These are phyloP conservation scores for Zaprionus gabonicus DNA, from an alignment of 1,140 invertebrate species.

Conservation along the genomic window DNA sequence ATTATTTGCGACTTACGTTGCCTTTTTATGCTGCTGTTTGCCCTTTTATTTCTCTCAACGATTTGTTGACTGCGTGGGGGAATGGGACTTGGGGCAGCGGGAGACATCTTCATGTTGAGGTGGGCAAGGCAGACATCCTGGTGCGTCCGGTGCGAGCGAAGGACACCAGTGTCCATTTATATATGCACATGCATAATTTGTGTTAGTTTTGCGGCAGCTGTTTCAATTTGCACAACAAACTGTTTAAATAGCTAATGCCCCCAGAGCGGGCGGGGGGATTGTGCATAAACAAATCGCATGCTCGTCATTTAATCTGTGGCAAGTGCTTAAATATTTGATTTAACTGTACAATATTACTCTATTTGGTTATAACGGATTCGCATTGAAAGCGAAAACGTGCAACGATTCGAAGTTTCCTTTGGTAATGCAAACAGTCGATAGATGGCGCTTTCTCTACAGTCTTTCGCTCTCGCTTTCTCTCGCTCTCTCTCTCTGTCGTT, in stretches of 20 bases:
- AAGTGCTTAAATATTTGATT: conserved; percentile 15
- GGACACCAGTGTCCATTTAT: conserved; percentile 3
- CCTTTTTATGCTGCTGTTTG: not conserved
- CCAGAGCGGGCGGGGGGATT: not conserved
- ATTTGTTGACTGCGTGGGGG: not conserved
- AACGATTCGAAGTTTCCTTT: not conserved
- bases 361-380: not conserved
- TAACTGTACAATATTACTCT: not conserved
- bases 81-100: not conserved
- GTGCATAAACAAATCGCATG: conserved; percentile 8
- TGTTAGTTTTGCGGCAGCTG: conserved; percentile 15
- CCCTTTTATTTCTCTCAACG: not conserved
- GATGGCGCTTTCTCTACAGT: conserved; percentile 51
- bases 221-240: conserved; percentile 40
- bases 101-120: not conserved
- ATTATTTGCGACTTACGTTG: conserved; percentile 12
- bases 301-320: not conserved
- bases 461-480: not conserved
- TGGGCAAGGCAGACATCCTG: not conserved
- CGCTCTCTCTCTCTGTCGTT: not conserved
- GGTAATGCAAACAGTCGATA: conserved; percentile 5
- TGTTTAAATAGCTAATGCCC: conserved; percentile 34
- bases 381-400: not conserved
- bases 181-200: conserved; percentile 39
- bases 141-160: not conserved